These are phyloP conservation scores for Mixornis gularis DNA, from an alignment of 2,113 vertebrate genomes.

Conservation along the genomic window DNA sequence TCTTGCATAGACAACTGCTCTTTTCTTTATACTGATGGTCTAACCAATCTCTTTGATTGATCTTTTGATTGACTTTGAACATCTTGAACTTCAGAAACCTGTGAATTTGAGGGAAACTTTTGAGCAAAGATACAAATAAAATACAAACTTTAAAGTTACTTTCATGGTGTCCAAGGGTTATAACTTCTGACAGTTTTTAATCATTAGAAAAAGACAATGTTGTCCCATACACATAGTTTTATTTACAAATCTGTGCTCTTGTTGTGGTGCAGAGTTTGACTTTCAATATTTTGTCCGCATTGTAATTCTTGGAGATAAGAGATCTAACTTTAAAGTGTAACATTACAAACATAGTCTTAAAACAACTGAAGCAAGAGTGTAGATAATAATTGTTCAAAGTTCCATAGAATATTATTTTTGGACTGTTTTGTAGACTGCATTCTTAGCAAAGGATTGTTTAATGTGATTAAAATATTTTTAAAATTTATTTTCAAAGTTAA, in stretches of 20 bases:
- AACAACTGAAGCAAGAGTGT: not conserved
- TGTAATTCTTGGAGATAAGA: not conserved
- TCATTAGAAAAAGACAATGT: not conserved
- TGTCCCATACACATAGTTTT: not conserved
- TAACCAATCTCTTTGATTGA: not conserved
- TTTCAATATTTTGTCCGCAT: not conserved
- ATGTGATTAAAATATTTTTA: not conserved
- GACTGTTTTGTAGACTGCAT: not conserved
- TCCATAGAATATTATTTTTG: not conserved
- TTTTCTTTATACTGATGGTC: not conserved
- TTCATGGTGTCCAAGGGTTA: not conserved
- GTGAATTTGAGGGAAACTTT: not conserved
- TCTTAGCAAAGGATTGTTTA: not conserved
- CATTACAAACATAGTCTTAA: not conserved
- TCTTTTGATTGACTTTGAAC: not conserved
- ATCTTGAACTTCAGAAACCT: not conserved
- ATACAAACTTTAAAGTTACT: not conserved
- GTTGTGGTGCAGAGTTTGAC: not conserved
- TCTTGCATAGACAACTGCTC: not conserved
- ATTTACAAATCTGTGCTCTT: not conserved
- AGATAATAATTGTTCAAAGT: not conserved
- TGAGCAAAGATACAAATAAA: not conserved
- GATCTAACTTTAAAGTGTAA: not conserved
- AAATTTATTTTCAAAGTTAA: not conserved
- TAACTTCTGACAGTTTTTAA: not conserved